phyloP scores from a whole-genome alignment of 1,140 invertebrate species.

The Ctenoplectra terminalis region DNA sequence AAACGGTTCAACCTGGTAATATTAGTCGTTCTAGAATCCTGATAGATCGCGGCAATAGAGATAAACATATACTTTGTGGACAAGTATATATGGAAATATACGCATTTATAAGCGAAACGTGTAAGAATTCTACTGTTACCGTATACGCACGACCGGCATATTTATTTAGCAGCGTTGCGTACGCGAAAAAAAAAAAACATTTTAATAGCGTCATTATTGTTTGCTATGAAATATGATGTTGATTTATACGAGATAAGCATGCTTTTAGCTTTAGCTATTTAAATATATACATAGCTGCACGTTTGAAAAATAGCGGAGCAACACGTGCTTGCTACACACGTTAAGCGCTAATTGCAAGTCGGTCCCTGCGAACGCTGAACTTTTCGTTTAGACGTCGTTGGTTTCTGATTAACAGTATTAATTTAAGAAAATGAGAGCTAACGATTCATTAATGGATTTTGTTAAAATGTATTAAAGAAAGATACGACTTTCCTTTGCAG shows the following conservation, averaged over 20 bases:
- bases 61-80: conserved; percentile 14
- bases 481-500: too few relatives aligned
- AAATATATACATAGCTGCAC: too few relatives aligned
- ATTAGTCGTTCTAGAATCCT: conserved; percentile 38
- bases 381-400: too few relatives aligned
- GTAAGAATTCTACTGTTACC: conserved; percentile 18
- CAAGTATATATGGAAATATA: conserved; percentile 1
- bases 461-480: too few relatives aligned
- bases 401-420: too few relatives aligned
- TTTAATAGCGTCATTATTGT: conserved; percentile 19
- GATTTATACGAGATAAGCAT: conserved; percentile 20
- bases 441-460: too few relatives aligned
- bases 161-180: neutral
- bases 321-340: conserved; percentile 4
- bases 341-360: too few relatives aligned
- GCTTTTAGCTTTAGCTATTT: neutral
- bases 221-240: neutral
- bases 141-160: neutral
- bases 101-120: conserved; percentile 24
- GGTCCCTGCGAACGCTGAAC: too few relatives aligned
- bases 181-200: neutral
- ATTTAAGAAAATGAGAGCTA: too few relatives aligned
- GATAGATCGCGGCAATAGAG: conserved; percentile 17
- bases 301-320: neutral
- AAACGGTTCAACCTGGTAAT: conserved; percentile 38